Conservation (phyloP, 2,113 vertebrate species). For the Ctenomys sociabilis region DNA sequence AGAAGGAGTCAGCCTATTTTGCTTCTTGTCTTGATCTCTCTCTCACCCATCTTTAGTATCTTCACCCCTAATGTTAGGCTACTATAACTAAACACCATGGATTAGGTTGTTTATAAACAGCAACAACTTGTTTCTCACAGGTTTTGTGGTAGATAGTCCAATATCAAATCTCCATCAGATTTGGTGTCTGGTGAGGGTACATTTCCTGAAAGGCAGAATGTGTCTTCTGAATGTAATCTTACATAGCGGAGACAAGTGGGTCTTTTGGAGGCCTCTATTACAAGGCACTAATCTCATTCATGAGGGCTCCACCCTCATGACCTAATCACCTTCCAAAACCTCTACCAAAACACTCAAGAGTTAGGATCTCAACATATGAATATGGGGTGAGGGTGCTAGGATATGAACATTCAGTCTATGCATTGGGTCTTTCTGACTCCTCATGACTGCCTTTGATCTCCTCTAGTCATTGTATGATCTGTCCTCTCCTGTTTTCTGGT, state of each 20-base stretch:
- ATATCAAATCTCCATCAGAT: neutral
- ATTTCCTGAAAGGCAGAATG: neutral
- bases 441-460: neutral
- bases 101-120: neutral
- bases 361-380: neutral
- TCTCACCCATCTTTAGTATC: neutral
- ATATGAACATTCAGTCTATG: neutral
- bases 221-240: neutral
- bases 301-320: neutral
- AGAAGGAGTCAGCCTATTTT: neutral
- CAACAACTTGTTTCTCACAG: neutral
- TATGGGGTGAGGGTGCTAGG: neutral
- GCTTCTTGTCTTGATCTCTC: neutral
- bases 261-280: too few relatives aligned
- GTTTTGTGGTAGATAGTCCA: neutral
- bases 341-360: neutral
- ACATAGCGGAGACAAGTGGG: neutral
- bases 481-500: neutral
- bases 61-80: neutral
- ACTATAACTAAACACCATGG: neutral
- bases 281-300: neutral
- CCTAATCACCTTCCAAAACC: neutral
- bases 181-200: neutral
- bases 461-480: fast-evolving
- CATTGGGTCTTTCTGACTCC: neutral